Conservation (phyloP, 1,140 invertebrate genomes). For the Drosophila nebulosa region DNA sequence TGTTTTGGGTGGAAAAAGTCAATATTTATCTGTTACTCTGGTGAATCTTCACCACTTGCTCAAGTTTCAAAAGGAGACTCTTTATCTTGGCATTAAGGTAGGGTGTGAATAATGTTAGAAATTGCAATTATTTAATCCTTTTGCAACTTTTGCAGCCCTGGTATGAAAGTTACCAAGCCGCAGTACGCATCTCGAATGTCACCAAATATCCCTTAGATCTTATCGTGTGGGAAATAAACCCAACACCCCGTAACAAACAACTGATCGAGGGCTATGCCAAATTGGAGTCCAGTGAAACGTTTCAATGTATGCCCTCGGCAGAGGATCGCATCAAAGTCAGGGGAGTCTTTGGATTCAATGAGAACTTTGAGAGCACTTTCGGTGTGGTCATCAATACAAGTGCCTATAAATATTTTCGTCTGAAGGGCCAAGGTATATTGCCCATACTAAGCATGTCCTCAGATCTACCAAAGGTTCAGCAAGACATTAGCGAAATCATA, state of each 20-base stretch:
- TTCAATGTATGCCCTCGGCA: slow-evolving; percentile 28
- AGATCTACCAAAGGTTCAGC: slow-evolving; percentile 7
- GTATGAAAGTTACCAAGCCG: slow-evolving; percentile 53
- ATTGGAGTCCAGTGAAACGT: slow-evolving; percentile 21
- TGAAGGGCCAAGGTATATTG: slow-evolving; percentile 65
- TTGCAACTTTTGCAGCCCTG: slow-evolving; percentile 47
- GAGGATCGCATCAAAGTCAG: slow-evolving; percentile 27
- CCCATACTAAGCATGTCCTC: slow-evolving; percentile 53
- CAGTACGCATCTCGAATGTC: slow-evolving; percentile 40
- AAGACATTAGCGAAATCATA: slow-evolving; percentile 24
- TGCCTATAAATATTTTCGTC: slow-evolving; percentile 33
- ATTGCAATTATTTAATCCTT: background rate
- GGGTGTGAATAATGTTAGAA: background rate
- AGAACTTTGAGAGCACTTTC: slow-evolving; percentile 49
- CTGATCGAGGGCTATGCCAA: slow-evolving; percentile 48
- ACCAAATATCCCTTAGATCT: slow-evolving; percentile 51
- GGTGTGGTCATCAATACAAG: slow-evolving; percentile 49
- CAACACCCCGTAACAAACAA: background rate
- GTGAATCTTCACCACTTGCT: slow-evolving; percentile 58
- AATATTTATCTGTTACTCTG: slow-evolving; percentile 43
- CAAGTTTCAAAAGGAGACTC: slow-evolving; percentile 42
- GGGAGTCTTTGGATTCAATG: slow-evolving; percentile 60
- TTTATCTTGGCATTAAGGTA: slow-evolving; percentile 62
- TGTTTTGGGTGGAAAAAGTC: slow-evolving; percentile 49
- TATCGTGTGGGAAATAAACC: slow-evolving; percentile 4